Percentiles rank a stretch among this genome's conserved stretches.
phyloP scores from a whole-genome alignment of 1,140 invertebrate species.

The Heliconius melpomene region DNA sequence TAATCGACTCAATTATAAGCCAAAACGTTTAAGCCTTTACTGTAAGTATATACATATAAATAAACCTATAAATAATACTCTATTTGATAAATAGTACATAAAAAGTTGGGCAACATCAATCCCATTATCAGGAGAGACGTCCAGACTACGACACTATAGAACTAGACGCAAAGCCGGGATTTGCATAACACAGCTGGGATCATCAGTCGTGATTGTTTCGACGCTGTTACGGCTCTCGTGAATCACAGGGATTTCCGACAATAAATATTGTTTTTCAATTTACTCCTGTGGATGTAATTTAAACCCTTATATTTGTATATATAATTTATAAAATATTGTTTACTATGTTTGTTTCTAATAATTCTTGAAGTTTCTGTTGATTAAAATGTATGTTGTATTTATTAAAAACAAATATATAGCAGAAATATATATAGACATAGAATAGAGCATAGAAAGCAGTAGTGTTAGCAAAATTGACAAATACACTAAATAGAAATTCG shows the following conservation, averaged over 20 bases:
- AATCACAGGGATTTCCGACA: conserved; percentile 68
- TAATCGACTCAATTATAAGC: too few relatives aligned
- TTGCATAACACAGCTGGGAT: conserved; percentile 71
- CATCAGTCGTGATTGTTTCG: conserved; percentile 74
- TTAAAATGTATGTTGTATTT: not conserved
- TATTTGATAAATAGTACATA: not conserved
- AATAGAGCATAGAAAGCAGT: too few relatives aligned
- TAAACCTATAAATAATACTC: not conserved
- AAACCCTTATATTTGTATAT: not conserved
- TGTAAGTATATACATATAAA: not conserved
- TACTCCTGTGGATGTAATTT: not conserved
- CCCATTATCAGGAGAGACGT: not conserved
- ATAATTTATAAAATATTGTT: not conserved
- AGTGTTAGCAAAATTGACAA: too few relatives aligned
- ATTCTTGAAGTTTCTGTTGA: not conserved
- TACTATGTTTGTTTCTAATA: not conserved
- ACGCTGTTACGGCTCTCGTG: conserved; percentile 64
- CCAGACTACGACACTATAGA: conserved; percentile 13
- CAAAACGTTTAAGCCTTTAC: not conserved
- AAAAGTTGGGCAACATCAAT: not conserved
- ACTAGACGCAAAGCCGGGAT: conserved; percentile 63
- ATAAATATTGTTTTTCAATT: conserved; percentile 48
- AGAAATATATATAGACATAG: too few relatives aligned
- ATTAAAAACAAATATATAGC: too few relatives aligned
- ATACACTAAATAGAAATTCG: too few relatives aligned